Conservation (phyloP, 2,797 vertebrate species). For the Pagetopsis macropterus region DNA sequence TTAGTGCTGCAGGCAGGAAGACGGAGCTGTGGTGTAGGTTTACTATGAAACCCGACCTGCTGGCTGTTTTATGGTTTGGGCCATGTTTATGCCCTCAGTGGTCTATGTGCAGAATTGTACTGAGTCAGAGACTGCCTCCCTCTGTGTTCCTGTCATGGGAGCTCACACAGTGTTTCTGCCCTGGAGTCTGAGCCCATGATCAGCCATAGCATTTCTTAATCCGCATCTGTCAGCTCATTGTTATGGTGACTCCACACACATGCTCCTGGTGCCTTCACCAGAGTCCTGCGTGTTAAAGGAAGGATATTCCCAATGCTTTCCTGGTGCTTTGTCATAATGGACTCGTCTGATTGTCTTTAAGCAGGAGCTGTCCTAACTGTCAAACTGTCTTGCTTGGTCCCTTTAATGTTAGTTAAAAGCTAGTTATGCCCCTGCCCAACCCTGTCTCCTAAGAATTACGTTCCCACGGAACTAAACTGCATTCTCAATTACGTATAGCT, state of each 20-base stretch:
- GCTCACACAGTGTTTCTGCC: conserved; percentile 10
- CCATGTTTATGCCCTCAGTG: conserved; percentile 14
- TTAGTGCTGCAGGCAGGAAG: conserved; percentile 68
- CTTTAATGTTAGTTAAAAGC: no score
- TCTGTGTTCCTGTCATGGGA: conserved; percentile 11
- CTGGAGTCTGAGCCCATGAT: conserved; percentile 46
- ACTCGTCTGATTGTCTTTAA: no score
- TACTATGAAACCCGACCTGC: conserved; percentile 66
- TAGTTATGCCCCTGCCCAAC: no score
- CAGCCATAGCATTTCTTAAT: conserved; percentile 32
- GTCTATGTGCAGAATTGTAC: conserved; percentile 34
- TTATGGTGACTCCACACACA: conserved; percentile 16
- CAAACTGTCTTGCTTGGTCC: no score
- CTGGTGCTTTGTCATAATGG: no score
- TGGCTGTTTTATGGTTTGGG: conserved; percentile 43
- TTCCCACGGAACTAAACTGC: no score
- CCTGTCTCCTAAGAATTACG: no score
- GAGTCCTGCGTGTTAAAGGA: background rate
- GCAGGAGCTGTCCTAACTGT: no score
- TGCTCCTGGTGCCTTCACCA: background rate
- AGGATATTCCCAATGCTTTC: no score
- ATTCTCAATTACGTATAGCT: no score
- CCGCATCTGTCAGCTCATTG: conserved; percentile 35
- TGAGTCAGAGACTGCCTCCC: conserved; percentile 9
- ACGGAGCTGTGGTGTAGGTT: conserved; percentile 64